These are phyloP conservation scores for Ostrea edulis DNA, from an alignment of 1,140 invertebrate genomes.

Conservation along the genomic window DNA sequence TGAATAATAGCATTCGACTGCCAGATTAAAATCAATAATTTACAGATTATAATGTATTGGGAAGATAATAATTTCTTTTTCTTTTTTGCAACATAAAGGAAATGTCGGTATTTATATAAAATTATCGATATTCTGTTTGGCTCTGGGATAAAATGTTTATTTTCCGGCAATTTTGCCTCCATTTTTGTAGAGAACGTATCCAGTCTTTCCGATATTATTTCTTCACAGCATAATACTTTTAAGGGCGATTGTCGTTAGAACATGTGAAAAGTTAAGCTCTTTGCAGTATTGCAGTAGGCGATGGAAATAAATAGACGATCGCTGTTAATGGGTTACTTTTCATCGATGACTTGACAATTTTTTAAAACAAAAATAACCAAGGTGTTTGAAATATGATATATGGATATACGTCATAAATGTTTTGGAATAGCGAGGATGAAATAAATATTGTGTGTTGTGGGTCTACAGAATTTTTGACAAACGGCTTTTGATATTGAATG, in stretches of 20 bases:
- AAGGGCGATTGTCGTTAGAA: background rate
- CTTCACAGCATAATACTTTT: background rate
- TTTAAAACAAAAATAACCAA: background rate
- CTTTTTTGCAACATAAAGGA: background rate
- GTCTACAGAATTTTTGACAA: background rate
- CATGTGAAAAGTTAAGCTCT: background rate
- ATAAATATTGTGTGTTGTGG: background rate
- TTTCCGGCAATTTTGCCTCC: background rate
- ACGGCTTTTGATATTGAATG: background rate
- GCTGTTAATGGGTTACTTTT: background rate
- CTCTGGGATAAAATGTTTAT: background rate
- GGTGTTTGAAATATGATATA: slow-evolving; percentile 15
- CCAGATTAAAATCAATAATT: background rate
- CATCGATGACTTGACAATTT: background rate
- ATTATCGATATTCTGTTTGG: background rate
- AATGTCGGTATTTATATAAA: background rate
- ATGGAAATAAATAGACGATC: background rate
- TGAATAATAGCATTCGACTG: background rate
- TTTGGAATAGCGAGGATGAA: background rate
- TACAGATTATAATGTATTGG: background rate
- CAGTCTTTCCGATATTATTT: background rate
- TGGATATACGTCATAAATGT: background rate
- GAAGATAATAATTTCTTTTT: background rate
- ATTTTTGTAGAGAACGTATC: background rate
- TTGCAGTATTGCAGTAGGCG: background rate